phyloP scores from a whole-genome alignment of 2,113 vertebrate species.

The Mus musculus region DNA sequence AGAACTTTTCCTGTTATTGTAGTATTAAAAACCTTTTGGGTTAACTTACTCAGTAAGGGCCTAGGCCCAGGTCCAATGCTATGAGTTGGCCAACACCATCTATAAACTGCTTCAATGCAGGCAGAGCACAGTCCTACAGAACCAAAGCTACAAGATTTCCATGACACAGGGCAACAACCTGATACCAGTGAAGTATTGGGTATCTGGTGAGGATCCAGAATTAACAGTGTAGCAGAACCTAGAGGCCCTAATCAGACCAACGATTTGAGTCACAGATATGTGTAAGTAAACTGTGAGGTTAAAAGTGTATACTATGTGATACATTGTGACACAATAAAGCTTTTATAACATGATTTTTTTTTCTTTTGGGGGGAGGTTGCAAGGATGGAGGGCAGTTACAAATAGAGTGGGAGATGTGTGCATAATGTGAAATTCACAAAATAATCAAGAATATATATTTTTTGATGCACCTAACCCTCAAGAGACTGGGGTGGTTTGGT shows the following conservation, averaged over 20 bases:
- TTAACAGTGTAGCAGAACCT: background rate
- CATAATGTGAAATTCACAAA: too few relatives aligned
- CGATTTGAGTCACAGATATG: background rate
- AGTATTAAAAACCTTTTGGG: background rate
- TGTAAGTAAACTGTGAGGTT: background rate
- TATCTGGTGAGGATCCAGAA: background rate
- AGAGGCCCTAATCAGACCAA: background rate
- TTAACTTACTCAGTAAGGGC: background rate
- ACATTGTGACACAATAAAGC: too few relatives aligned
- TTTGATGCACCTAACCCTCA: too few relatives aligned
- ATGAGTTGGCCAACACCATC: background rate
- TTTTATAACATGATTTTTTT: too few relatives aligned
- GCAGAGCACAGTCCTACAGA: background rate
- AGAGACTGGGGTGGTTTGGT: too few relatives aligned
- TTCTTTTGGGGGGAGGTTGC: too few relatives aligned
- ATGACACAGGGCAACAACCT: background rate
- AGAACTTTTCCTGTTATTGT: background rate
- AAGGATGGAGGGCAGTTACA: too few relatives aligned
- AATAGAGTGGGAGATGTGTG: too few relatives aligned
- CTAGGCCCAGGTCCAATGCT: background rate
- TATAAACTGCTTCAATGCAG: background rate
- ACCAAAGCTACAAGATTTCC: background rate
- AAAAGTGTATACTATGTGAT: too few relatives aligned
- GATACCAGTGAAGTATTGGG: accelerated
- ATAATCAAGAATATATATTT: too few relatives aligned